Percentiles rank a stretch among this genome's conserved stretches.
These are phyloP conservation scores for Rugalucina vietnamica DNA, from an alignment of 2,888 invertebrate genomes.

Conservation along the genomic window DNA sequence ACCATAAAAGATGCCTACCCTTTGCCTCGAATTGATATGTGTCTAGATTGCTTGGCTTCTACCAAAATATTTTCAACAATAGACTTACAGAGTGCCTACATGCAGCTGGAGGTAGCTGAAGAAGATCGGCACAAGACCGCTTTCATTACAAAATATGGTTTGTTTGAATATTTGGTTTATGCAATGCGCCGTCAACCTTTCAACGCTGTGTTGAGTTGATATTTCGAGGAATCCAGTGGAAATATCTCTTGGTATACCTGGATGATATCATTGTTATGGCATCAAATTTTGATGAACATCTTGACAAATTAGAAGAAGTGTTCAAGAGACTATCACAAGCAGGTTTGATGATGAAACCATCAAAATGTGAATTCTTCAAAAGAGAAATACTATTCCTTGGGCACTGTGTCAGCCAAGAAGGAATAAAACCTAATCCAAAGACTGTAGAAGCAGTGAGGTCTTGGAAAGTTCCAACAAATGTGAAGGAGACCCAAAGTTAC, in stretches of 20 bases:
- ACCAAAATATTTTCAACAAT: slow-evolving; percentile 23
- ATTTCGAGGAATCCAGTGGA: slow-evolving; percentile 14
- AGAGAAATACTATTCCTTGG: slow-evolving; percentile 13
- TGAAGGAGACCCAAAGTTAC: background rate
- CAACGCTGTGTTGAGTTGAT: slow-evolving; percentile 51
- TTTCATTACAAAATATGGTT: slow-evolving; percentile 45
- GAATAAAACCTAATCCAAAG: slow-evolving; percentile 2
- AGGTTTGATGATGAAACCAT: slow-evolving; percentile 44
- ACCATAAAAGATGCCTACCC: too few relatives aligned
- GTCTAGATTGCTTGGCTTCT: slow-evolving; percentile 34
- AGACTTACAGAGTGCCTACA: slow-evolving; percentile 28
- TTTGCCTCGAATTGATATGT: slow-evolving; percentile 34
- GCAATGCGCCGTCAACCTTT: slow-evolving; percentile 52
- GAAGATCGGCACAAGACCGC: slow-evolving; percentile 32
- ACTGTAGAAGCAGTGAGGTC: background rate
- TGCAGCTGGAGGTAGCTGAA: slow-evolving; percentile 25
- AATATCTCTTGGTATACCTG: slow-evolving; percentile 34
- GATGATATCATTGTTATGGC: slow-evolving; percentile 56
- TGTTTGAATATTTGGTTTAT: slow-evolving; percentile 59
- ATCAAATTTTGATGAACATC: slow-evolving; percentile 30
- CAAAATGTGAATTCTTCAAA: slow-evolving; percentile 50
- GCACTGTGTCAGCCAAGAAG: slow-evolving; percentile 1
- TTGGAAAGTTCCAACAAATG: background rate
- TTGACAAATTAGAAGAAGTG: slow-evolving; percentile 38
- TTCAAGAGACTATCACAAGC: slow-evolving; percentile 30